A percentile compares a stretch with the other conserved stretches of the same genome.
Conservation (phyloP, 2,797 vertebrate species). For the Eulemur albifrons region DNA sequence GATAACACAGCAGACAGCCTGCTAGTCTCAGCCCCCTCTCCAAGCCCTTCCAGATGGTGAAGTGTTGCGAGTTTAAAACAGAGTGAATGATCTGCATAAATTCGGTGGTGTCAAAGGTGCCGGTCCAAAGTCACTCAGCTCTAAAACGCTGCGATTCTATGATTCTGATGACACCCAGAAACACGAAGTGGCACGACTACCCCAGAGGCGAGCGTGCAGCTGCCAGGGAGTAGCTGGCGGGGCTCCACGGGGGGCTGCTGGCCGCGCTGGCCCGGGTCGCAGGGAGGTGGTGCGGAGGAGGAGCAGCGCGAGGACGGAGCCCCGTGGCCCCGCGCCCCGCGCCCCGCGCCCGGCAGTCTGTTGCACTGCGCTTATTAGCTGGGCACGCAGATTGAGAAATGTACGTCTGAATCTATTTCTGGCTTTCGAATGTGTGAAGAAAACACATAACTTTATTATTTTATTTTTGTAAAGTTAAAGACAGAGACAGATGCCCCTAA, state of each 20-base stretch:
- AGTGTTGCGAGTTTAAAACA: not conserved
- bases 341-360: not conserved
- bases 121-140: not conserved
- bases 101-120: conserved; percentile 50
- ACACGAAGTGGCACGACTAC: conserved; percentile 38
- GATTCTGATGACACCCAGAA: conserved; percentile 49
- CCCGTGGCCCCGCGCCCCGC: not conserved
- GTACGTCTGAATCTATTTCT: conserved; percentile 78
- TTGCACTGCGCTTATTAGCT: conserved; percentile 61
- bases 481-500: conserved; percentile 71
- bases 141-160: not conserved
- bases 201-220: conserved; percentile 65
- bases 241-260: not conserved
- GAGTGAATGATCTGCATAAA: not conserved
- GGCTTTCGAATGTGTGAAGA: conserved; percentile 75
- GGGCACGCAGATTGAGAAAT: conserved; percentile 51
- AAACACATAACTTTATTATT: conserved; percentile 72
- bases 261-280: not conserved
- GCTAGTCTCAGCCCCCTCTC: not conserved
- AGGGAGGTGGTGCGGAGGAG: not conserved
- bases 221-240: conserved; percentile 76
- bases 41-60: not conserved
- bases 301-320: not conserved
- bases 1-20: not conserved
- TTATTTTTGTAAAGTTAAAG: conserved; percentile 73